phyloP scores from a whole-genome alignment of 2,113 vertebrate species.

The Rhodinocichla rosea region DNA sequence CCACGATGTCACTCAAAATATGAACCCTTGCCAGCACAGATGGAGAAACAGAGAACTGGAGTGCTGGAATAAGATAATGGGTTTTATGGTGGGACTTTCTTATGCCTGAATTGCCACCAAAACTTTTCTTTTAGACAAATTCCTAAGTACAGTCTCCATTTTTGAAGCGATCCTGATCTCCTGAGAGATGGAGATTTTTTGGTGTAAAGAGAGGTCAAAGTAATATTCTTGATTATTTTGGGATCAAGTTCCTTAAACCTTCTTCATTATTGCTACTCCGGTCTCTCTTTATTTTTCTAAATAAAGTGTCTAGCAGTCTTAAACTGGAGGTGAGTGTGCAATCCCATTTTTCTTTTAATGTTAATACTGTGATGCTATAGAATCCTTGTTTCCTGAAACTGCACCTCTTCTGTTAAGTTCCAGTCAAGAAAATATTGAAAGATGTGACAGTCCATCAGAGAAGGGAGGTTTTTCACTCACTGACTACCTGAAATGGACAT shows the following conservation, averaged over 20 bases:
- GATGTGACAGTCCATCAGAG: not conserved
- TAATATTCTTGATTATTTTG: not conserved
- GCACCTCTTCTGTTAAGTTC: not conserved
- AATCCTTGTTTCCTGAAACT: not conserved
- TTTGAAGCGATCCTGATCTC: not conserved
- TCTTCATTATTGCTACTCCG: not conserved
- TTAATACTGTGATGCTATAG: not conserved
- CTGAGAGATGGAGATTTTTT: not conserved
- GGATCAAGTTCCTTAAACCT: not conserved
- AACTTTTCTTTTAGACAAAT: not conserved
- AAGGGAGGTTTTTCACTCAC: not conserved
- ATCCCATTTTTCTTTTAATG: not conserved
- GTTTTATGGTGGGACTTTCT: not conserved
- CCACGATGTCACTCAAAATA: not conserved
- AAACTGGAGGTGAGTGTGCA: accelerated
- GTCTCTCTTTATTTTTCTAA: not conserved
- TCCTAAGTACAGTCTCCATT: not conserved
- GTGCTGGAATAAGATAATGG: not conserved
- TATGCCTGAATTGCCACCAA: not conserved
- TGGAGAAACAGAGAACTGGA: not conserved
- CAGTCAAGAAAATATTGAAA: not conserved
- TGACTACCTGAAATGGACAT: not conserved
- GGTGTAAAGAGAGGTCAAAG: not conserved
- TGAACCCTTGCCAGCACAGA: not conserved
- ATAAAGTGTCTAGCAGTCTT: not conserved